Evolutionary conservation across 2,797 vertebrate genomes (phyloP).

Genomic region (Thalassophryne amazonica): DNA sequence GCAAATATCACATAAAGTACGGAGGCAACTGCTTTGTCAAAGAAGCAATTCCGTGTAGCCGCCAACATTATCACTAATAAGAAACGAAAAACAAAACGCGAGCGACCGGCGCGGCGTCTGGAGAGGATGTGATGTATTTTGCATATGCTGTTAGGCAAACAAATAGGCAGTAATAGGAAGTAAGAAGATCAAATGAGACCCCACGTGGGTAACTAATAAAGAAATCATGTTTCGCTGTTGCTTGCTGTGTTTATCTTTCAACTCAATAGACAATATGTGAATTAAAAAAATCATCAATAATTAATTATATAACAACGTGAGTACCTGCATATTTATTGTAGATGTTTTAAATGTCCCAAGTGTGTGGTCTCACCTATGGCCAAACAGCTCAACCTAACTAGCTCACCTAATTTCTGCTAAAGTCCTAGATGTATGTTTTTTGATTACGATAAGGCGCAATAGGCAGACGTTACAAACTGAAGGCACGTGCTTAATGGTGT

Average conservation of each 20-base stretch:
- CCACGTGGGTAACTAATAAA: not conserved
- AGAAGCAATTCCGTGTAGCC: not conserved
- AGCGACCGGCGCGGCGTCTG: too few relatives aligned
- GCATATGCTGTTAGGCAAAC: not conserved
- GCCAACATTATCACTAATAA: not conserved
- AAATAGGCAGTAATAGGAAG: not conserved
- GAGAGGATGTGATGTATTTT: too few relatives aligned
- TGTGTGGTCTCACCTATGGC: too few relatives aligned
- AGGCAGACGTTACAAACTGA: too few relatives aligned
- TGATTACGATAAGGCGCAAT: too few relatives aligned
- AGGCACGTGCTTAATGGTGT: too few relatives aligned
- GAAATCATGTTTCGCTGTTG: constrained; percentile 4
- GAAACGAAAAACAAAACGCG: too few relatives aligned
- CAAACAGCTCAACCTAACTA: too few relatives aligned
- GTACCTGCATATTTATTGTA: constrained; percentile 2
- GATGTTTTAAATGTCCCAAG: not conserved
- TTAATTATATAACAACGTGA: constrained; percentile 34
- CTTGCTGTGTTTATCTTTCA: constrained; percentile 11
- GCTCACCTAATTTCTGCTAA: too few relatives aligned
- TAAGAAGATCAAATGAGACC: not conserved
- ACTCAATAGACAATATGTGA: constrained; percentile 21
- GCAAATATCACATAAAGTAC: constrained; percentile 17
- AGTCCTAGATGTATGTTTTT: too few relatives aligned
- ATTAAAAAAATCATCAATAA: constrained; percentile 14
- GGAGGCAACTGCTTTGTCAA: constrained; percentile 21